Percentiles rank a stretch among this genome's conserved stretches.
Evolutionary conservation across 2,113 vertebrate genomes (phyloP).

Genomic region (Colinus virginianus): DNA sequence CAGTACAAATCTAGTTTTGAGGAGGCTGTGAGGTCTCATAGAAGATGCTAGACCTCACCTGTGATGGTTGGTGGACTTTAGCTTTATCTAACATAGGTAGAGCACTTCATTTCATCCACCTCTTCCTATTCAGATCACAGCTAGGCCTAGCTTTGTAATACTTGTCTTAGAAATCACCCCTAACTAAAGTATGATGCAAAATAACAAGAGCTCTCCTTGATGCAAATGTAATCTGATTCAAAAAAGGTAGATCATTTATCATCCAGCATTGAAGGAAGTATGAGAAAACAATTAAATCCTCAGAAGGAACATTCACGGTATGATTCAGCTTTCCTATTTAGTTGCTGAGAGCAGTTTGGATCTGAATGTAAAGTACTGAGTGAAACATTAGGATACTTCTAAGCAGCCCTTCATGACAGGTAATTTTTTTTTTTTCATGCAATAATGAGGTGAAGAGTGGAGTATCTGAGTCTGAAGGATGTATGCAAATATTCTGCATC

Average conservation of each 20-base stretch:
- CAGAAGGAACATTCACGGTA: neutral
- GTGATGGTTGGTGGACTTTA: neutral
- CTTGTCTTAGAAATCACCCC: neutral
- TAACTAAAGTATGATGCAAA: neutral
- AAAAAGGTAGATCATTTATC: neutral
- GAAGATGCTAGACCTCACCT: neutral
- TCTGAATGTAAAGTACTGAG: neutral
- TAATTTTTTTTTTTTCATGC: neutral
- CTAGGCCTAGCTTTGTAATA: neutral
- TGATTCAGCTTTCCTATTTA: neutral
- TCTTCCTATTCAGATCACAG: neutral
- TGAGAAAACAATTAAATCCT: neutral
- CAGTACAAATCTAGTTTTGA: neutral
- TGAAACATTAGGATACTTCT: neutral
- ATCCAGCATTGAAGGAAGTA: neutral
- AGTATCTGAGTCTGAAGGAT: neutral
- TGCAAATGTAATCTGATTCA: neutral
- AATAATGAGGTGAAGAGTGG: neutral
- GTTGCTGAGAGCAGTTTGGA: neutral
- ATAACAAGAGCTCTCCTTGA: neutral
- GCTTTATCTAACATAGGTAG: neutral
- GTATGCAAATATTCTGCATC: neutral
- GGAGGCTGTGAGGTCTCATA: neutral
- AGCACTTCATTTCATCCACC: neutral
- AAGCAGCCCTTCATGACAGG: rapidly evolving